Conservation (phyloP, 2,888 invertebrate genomes). For the Drosophila kanekoi region DNA sequence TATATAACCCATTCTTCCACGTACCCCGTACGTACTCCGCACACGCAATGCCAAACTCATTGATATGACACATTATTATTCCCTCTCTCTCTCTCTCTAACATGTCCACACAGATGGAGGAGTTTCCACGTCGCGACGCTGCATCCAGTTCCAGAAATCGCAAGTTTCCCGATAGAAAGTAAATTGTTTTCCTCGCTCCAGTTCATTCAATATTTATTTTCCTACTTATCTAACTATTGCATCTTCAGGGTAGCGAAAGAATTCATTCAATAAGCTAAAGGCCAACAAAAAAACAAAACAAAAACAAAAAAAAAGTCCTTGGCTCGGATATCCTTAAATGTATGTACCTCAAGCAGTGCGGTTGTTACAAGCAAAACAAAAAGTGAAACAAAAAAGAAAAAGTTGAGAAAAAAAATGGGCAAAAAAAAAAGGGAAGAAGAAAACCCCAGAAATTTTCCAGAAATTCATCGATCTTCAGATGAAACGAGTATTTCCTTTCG, state of each 20-base stretch:
- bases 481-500: constrained; percentile 45
- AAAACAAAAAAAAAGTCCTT: constrained; percentile 35
- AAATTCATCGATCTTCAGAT: constrained; percentile 12
- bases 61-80: neutral
- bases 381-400: constrained; percentile 1
- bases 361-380: constrained; percentile 61
- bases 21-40: too few species aligned
- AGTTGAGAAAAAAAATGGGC: neutral
- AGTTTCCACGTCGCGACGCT: constrained; percentile 83
- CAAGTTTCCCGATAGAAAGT: constrained; percentile 81
- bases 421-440: neutral
- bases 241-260: constrained; percentile 56
- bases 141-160: constrained; percentile 78
- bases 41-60: neutral
- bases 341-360: constrained; percentile 77
- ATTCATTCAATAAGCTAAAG: constrained; percentile 28
- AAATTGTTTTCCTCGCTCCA: constrained; percentile 25
- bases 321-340: constrained; percentile 71
- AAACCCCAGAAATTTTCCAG: neutral
- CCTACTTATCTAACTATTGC: constrained; percentile 26
- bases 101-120: constrained; percentile 71
- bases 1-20: neutral
- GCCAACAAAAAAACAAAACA: constrained; percentile 2
- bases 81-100: neutral
- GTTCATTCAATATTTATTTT: constrained; percentile 5